Conservation (phyloP, 2,888 invertebrate species). For the Pyrochroa serraticornis region DNA sequence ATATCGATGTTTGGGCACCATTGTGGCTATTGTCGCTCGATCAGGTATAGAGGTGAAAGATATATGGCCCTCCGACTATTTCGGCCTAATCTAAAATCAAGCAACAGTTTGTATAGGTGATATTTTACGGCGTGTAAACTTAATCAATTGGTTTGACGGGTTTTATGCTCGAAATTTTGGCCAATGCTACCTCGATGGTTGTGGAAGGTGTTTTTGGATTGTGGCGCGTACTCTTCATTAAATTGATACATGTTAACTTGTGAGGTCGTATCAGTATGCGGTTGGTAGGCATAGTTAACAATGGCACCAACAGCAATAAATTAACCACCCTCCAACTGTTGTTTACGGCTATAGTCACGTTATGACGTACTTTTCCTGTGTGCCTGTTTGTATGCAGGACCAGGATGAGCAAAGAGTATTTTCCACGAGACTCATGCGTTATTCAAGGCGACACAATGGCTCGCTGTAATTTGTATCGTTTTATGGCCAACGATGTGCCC, state of each 20-base stretch:
- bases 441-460: conserved; percentile 49
- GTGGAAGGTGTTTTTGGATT: no score
- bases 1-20: not conserved
- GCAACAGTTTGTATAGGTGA: conserved; percentile 22
- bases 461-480: conserved; percentile 56
- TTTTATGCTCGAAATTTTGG: conserved; percentile 34
- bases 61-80: not conserved
- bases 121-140: conserved; percentile 48
- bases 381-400: conserved; percentile 44
- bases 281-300: conserved; percentile 53
- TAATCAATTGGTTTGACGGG: conserved; percentile 44
- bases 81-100: conserved; percentile 8
- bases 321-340: conserved; percentile 54
- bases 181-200: no score
- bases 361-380: conserved; percentile 51
- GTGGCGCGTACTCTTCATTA: not conserved
- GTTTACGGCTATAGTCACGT: conserved; percentile 41
- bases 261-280: conserved; percentile 56
- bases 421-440: conserved; percentile 53
- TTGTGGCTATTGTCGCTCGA: not conserved
- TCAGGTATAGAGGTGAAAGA: no score
- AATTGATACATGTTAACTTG: conserved; percentile 29
- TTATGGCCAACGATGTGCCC: conserved; percentile 51
- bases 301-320: conserved; percentile 58
- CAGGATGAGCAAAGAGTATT: conserved; percentile 41